Evolutionary conservation across 2,797 vertebrate genomes (phyloP).

Genomic region (Hozukius guyotensis): DNA sequence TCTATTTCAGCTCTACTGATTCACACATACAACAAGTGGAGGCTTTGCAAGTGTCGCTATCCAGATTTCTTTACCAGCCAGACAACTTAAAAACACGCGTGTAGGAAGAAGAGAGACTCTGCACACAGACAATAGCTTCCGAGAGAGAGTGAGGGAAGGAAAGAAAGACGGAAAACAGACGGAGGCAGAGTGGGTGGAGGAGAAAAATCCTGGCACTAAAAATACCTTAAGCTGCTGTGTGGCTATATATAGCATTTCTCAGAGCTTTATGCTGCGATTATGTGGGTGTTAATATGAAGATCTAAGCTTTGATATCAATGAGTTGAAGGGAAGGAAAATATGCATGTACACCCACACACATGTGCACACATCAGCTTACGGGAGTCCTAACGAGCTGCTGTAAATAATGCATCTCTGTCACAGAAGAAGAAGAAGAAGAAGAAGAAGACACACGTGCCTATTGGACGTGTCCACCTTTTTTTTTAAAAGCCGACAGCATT

Average conservation of each 20-base stretch:
- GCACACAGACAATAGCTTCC: conserved; percentile 39
- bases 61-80: conserved; percentile 26
- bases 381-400: conserved; percentile 16
- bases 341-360: conserved; percentile 38
- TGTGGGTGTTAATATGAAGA: conserved; percentile 74
- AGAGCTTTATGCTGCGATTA: conserved; percentile 62
- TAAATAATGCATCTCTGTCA: conserved; percentile 30
- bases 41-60: conserved; percentile 15
- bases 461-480: neutral
- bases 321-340: conserved; percentile 19
- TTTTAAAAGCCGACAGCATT: conserved; percentile 14
- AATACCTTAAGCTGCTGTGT: conserved; percentile 70
- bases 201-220: conserved; percentile 60
- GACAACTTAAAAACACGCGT: conserved; percentile 35
- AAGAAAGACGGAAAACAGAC: conserved; percentile 33
- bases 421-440: no score
- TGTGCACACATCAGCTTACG: conserved; percentile 13
- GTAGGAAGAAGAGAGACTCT: conserved; percentile 28
- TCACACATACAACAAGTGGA: conserved; percentile 6
- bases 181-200: conserved; percentile 56
- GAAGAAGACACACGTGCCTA: conserved; percentile 1
- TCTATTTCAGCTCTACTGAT: conserved; percentile 18
- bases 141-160: conserved; percentile 33
- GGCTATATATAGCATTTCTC: conserved; percentile 65
- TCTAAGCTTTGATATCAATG: conserved; percentile 71